These are phyloP conservation scores for Myodes glareolus DNA, from an alignment of 2,113 vertebrate species.

Conservation along the genomic window DNA sequence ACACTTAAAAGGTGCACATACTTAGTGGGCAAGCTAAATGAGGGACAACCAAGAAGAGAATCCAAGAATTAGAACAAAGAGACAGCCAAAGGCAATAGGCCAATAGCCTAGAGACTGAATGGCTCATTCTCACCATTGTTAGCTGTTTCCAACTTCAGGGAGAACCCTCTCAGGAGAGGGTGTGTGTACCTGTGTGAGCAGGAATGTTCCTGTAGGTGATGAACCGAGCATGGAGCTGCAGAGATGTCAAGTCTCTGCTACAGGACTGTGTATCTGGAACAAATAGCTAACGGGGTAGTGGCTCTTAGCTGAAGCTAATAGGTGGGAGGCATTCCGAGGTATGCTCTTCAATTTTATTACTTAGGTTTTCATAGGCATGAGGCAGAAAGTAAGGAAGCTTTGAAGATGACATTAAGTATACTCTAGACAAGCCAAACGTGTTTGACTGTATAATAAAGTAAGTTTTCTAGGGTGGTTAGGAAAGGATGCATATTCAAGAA, in stretches of 20 bases:
- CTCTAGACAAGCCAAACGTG: background rate
- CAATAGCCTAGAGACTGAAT: background rate
- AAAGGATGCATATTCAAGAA: background rate
- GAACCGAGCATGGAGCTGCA: background rate
- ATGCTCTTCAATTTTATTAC: background rate
- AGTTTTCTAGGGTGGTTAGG: background rate
- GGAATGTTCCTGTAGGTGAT: background rate
- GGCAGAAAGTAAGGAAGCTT: background rate
- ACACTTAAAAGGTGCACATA: conserved; percentile 31
- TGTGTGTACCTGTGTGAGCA: background rate
- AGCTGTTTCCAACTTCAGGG: background rate
- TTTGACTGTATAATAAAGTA: background rate
- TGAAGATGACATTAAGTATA: background rate
- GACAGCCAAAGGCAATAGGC: background rate
- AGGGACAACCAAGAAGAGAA: background rate
- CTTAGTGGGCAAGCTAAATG: background rate
- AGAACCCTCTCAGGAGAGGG: background rate
- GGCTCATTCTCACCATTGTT: background rate
- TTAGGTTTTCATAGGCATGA: conserved; percentile 42
- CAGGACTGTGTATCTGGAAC: background rate
- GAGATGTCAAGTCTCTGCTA: background rate
- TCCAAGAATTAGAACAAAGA: conserved; percentile 46
- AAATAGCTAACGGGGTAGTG: background rate
- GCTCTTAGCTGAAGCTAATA: background rate
- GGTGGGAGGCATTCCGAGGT: background rate